phyloP scores from a whole-genome alignment of 2,888 invertebrate genomes.

The Andrena bicolor region DNA sequence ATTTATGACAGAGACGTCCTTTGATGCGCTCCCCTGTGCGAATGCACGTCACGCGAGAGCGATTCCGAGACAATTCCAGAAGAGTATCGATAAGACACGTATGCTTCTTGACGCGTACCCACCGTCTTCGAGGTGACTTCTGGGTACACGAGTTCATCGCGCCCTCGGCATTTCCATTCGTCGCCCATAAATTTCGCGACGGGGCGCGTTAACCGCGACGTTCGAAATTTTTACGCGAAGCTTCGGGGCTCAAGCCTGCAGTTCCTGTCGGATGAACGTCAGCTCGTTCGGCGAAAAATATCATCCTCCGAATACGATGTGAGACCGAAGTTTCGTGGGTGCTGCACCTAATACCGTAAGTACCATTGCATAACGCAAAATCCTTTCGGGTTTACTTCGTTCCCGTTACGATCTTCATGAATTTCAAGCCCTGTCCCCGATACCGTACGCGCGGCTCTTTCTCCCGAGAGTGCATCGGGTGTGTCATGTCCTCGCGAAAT shows the following conservation, averaged over 20 bases:
- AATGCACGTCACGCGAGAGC: conserved; percentile 35
- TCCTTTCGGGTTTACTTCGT: neutral
- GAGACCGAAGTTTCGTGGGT: neutral
- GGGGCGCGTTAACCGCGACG: conserved; percentile 8
- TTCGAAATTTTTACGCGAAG: neutral
- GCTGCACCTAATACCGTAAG: neutral
- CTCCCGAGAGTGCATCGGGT: conserved; percentile 5
- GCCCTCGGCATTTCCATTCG: neutral
- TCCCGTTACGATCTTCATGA: conserved; percentile 11
- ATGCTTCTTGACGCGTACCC: neutral
- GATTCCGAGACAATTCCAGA: conserved; percentile 46
- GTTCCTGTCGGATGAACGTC: no score
- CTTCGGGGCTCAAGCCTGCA: neutral
- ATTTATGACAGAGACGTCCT: conserved; percentile 17
- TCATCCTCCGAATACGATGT: neutral
- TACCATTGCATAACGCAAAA: neutral
- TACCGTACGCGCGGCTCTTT: neutral
- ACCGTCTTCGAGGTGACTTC: neutral
- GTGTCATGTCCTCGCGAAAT: conserved; percentile 40
- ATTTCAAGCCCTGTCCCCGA: conserved; percentile 17
- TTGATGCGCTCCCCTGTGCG: conserved; percentile 27
- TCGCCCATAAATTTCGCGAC: conserved; percentile 6
- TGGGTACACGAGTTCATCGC: neutral
- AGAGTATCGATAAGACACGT: conserved; percentile 51
- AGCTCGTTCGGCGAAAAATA: neutral